Evolutionary conservation across 2,797 vertebrate species (phyloP).

Genomic region (Hybognathus amarus): DNA sequence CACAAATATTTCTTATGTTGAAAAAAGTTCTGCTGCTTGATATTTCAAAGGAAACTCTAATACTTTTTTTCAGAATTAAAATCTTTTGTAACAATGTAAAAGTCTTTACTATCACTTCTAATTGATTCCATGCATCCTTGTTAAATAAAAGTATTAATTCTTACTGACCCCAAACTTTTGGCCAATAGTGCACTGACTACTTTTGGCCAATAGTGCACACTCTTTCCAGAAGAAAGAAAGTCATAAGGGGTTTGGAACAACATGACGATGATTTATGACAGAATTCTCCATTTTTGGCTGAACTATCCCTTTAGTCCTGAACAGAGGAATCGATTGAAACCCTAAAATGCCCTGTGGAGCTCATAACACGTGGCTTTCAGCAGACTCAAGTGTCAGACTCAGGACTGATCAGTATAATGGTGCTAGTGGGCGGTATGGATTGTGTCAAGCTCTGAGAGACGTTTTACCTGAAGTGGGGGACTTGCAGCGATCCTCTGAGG

Average conservation of each 20-base stretch:
- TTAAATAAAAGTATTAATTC: background rate
- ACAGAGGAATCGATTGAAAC: background rate
- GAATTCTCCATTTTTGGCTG: background rate
- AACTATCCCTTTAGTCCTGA: background rate
- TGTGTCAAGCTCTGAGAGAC: slow-evolving; percentile 61
- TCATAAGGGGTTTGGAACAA: background rate
- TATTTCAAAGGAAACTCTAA: background rate
- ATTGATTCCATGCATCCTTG: background rate
- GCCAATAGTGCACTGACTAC: no score
- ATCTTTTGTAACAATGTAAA: background rate
- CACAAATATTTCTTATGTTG: background rate
- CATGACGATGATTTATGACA: background rate
- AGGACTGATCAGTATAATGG: background rate
- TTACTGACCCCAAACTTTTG: background rate
- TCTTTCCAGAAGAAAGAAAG: background rate
- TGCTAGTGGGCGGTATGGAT: background rate
- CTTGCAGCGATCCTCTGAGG: slow-evolving; percentile 97
- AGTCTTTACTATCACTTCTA: background rate
- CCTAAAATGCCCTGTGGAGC: slow-evolving; percentile 7
- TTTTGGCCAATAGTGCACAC: no score
- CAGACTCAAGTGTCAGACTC: background rate
- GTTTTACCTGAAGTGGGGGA: slow-evolving; percentile 97
- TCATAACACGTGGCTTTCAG: background rate
- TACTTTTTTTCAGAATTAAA: background rate
- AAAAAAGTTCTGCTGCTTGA: background rate